Evolutionary conservation across 2,888 invertebrate genomes (phyloP).

Genomic region (Oscheius sp.): DNA sequence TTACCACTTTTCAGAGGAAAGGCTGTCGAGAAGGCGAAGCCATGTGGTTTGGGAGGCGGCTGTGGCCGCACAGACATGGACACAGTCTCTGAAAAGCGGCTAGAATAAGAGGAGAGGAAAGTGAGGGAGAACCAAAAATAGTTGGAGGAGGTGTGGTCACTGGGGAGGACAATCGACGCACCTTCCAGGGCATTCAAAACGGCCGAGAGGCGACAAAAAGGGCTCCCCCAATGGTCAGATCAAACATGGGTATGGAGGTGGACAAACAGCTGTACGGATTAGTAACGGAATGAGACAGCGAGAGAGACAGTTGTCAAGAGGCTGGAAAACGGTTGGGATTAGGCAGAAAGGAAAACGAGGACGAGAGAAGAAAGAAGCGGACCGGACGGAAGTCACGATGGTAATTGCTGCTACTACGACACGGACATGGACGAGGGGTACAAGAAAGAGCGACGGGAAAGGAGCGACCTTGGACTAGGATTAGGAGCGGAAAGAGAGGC

Average conservation of each 20-base stretch:
- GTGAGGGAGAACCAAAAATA: not conserved
- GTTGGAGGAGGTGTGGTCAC: slow-evolving; percentile 16
- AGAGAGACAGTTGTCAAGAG: not conserved
- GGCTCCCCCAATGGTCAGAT: not conserved
- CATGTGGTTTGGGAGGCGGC: slow-evolving; percentile 47
- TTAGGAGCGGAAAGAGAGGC: slow-evolving; percentile 12
- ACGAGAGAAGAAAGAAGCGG: slow-evolving; percentile 4
- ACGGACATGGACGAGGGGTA: slow-evolving; percentile 1
- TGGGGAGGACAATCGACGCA: slow-evolving; percentile 13
- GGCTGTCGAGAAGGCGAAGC: slow-evolving; percentile 39
- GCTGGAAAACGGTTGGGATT: too few species aligned
- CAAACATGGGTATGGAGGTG: slow-evolving; percentile 18
- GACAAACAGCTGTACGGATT: slow-evolving; percentile 33
- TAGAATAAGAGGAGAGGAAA: not conserved
- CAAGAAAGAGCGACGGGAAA: slow-evolving; percentile 18
- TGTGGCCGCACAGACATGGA: slow-evolving; percentile 47
- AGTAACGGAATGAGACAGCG: slow-evolving; percentile 8
- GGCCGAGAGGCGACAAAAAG: slow-evolving; percentile 1
- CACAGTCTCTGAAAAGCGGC: slow-evolving; percentile 39
- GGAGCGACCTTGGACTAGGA: slow-evolving; percentile 26
- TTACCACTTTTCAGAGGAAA: slow-evolving; percentile 24
- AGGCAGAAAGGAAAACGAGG: too few species aligned
- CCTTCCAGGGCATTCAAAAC: slow-evolving; percentile 8
- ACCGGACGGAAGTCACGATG: slow-evolving; percentile 21
- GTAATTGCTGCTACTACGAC: slow-evolving; percentile 15